Evolutionary conservation across 2,797 vertebrate species (phyloP), one percentile per base, ranked within the genome.

Genomic region (Amazona finschi): DNA sequence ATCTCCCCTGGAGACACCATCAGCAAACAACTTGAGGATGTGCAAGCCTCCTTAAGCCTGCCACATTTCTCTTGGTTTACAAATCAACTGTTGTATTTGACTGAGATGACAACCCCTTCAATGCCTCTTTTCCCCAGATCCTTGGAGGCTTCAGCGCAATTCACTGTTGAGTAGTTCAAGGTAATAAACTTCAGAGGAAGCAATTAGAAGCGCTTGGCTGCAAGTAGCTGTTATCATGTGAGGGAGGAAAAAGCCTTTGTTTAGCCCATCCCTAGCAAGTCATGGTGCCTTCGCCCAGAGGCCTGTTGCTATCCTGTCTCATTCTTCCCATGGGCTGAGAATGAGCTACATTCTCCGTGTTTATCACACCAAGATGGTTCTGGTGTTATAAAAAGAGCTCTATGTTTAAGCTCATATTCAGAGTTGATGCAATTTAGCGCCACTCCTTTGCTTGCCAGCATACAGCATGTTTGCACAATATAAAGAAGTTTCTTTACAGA

Each of bases 361-460:
- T 80, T 72, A n/a, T 69, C 66, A 61, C n/a, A 14, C 0, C 0
- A 71, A 78, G 43, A 91, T 2, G 30, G 50, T 83, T 95, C 58
- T 81, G 66, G 28, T 60, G 79, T 62, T 95, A 83, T 73, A 88
- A 96, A 94, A 95, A 91, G 43, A 87, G 21, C 55, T 94, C 76
- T 72, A 0, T 94, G 70, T 94, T 93, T 95, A 86, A 94, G 27
- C 46, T 85, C 11, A 15, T 85, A 33, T 62, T 90, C 38, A 53
- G 73, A 92, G 55, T 24, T 52, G 78, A 60, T 82, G 71, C 65
- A 78, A 17, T 91, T 87, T 77, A 95, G 89, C 82, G 65, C 38
- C 57, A 88, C 31, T 89, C 41, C 89, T 93, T 91, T 93, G 33
- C 85, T 53, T 93, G 79, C 85, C 89, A 88, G 94, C 87, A 75